A percentile compares a stretch with the other conserved stretches of the same genome.
Evolutionary conservation across 2,113 vertebrate species (phyloP).

Genomic region (Myodes glareolus): DNA sequence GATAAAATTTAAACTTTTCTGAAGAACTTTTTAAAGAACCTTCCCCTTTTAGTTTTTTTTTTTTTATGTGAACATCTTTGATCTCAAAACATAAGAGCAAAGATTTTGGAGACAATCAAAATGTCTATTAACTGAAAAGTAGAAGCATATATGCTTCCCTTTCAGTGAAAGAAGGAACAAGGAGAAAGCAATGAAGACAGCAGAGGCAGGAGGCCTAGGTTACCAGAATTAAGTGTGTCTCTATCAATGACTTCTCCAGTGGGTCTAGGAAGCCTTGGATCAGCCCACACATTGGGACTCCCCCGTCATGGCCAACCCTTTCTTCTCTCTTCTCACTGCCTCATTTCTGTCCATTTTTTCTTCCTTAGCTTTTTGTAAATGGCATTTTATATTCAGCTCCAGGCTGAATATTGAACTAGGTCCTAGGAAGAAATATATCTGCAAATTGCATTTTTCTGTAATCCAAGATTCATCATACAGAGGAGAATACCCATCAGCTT

Average conservation of each 20-base stretch:
- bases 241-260: neutral
- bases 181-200: neutral
- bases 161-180: neutral
- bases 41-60: neutral
- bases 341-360: neutral
- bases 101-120: constrained; percentile 24
- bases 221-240: neutral
- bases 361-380: neutral
- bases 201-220: neutral
- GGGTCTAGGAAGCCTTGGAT: neutral
- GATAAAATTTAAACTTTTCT: neutral
- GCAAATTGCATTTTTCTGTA: neutral
- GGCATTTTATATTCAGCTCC: neutral
- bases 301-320: neutral
- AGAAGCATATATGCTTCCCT: constrained; percentile 15
- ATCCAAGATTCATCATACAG: neutral
- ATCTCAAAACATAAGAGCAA: neutral
- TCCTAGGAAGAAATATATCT: neutral
- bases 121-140: neutral
- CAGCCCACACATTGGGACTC: neutral
- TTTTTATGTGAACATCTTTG: neutral
- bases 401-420: neutral
- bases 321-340: neutral
- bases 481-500: neutral
- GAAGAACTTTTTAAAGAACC: neutral